Conservation (phyloP, 2,888 invertebrate genomes). For the Ametastegia equiseti region DNA sequence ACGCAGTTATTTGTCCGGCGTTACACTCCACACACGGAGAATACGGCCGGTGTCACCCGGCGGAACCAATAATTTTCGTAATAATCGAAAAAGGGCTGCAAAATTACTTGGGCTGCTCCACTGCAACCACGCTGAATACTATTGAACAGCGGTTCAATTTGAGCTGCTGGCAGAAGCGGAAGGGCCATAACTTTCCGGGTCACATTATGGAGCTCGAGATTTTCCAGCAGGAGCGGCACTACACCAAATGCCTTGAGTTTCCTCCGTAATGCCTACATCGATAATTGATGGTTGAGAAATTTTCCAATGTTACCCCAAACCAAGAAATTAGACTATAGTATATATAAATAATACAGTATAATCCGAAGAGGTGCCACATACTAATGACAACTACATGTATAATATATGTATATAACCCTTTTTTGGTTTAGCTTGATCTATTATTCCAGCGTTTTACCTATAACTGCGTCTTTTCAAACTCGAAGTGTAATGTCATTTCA, state of each 20-base stretch:
- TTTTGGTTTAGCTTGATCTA: too few relatives aligned
- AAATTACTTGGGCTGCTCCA: not conserved
- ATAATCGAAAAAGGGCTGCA: conserved; percentile 9
- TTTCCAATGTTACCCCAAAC: too few relatives aligned
- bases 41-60: not conserved
- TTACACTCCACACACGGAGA: not conserved
- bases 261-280: not conserved
- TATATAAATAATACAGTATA: not conserved
- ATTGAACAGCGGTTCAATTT: not conserved
- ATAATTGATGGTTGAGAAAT: not conserved
- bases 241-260: not conserved
- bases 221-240: not conserved
- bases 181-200: not conserved
- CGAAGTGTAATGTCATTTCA: too few relatives aligned
- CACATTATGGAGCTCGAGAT: not conserved
- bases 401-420: not conserved
- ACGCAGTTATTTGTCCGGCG: not conserved
- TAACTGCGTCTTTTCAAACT: too few relatives aligned
- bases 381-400: not conserved
- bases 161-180: not conserved
- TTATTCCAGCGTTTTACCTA: too few relatives aligned
- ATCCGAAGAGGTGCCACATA: not conserved
- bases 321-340: too few relatives aligned
- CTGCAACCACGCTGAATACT: not conserved
- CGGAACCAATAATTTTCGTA: not conserved